Base-by-base conservation (phyloP, 1,140 invertebrate species). In the Sinella curviseta region DNA sequence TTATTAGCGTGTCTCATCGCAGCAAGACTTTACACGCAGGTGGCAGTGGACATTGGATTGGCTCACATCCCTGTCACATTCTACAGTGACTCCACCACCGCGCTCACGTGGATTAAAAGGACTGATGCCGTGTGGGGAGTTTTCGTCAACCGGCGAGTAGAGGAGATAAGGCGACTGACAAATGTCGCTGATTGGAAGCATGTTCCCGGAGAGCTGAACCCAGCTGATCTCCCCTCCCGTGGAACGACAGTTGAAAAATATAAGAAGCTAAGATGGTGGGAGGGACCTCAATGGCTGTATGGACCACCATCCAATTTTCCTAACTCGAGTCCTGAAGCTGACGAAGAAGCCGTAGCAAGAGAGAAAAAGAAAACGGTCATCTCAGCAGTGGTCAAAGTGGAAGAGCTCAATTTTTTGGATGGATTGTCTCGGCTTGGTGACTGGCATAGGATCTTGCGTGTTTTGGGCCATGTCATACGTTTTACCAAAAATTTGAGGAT, bases 71-170 rank as follows among this genome's bases (percentile, higher is more conserved):
- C 34, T 39, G 31, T 54, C 78, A 12, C 79, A 31, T 85, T 79
- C 70, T 87, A 85, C 84, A 81, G 82, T n/a, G 86, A 87, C 67
- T 86, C 84, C 0, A 79, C 82, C 0, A 85, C 84, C 0, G 83
- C 84, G 2, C 73, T 87, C 33, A 39, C 60, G 2, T 86, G 86
- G 84, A 83, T 86, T 0, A 77, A 77, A 31, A 30, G 55, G 26
- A 76, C 77, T 14, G 78, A 82, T 17, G 1, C 35, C 24, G 8
- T 26, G 17, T 84, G 83, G 83, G 77, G 26, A 34, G 73, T 74
- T 30, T 84, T 84, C 74, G 83, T 84, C 14, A 20, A 54, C 20
- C 84, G 84, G 57, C 34, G 81, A 30, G 81, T 60, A 16, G 12
- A 26, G 24, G 24, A 60, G 8, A 26, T 60, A n/a, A 8, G 12